Percentiles rank a stretch among this genome's conserved stretches.
phyloP scores from a whole-genome alignment of 2,888 invertebrate species.

The Dynastes tityus region DNA sequence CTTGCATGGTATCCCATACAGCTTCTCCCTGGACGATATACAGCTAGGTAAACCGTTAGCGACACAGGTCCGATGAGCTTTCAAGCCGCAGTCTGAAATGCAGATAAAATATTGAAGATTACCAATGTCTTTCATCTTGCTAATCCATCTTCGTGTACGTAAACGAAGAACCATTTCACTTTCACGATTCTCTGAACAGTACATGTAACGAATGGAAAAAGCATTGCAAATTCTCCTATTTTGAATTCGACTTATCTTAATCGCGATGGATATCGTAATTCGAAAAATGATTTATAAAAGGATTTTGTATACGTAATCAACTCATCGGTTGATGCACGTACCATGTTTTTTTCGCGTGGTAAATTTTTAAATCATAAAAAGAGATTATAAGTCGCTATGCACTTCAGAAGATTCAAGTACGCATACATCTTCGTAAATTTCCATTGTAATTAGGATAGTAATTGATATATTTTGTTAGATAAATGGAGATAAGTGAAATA shows the following conservation, averaged over 20 bases:
- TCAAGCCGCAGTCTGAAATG: constrained; percentile 77
- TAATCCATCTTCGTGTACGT: neutral
- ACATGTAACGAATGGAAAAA: neutral
- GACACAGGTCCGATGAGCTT: constrained; percentile 81
- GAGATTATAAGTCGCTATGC: constrained; percentile 25
- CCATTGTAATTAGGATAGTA: constrained; percentile 14
- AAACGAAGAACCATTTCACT: neutral
- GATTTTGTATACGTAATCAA: constrained; percentile 19
- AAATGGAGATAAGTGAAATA: constrained; percentile 10
- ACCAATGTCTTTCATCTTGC: constrained; percentile 3
- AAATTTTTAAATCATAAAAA: constrained; percentile 9
- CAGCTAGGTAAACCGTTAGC: constrained; percentile 77
- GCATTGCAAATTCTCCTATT: constrained; percentile 8
- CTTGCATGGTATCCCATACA: constrained; percentile 60
- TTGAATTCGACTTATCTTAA: constrained; percentile 22
- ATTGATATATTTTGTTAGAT: constrained; percentile 27
- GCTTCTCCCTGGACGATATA: constrained; percentile 66
- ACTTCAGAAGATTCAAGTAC: constrained; percentile 9
- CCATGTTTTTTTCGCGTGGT: neutral
- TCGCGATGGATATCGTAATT: constrained; percentile 13
- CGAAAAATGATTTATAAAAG: constrained; percentile 20
- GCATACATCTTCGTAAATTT: constrained; percentile 7
- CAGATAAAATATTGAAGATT: constrained; percentile 51
- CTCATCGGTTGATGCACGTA: constrained; percentile 10
- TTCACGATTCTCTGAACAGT: neutral